These are phyloP conservation scores for Brachyalestes nurse DNA, from an alignment of 2,797 vertebrate genomes.

Conservation along the genomic window DNA sequence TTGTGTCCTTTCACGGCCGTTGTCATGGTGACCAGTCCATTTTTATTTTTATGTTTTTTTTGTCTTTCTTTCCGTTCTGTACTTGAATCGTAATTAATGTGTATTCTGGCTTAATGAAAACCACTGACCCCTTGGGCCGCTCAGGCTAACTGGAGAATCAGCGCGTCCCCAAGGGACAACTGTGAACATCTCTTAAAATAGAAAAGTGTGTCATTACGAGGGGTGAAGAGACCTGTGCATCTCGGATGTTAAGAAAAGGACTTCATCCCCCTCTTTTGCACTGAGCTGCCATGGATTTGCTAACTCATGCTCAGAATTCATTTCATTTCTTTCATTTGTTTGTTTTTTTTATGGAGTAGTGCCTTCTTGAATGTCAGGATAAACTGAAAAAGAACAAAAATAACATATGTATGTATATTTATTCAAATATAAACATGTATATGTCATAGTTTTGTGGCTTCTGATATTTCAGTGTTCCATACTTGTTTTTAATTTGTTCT, in stretches of 20 bases:
- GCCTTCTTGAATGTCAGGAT: no score
- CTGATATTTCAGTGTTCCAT: no score
- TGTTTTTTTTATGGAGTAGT: no score
- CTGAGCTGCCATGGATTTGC: neutral
- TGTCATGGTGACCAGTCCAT: slow-evolving; percentile 27
- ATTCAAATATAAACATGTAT: no score
- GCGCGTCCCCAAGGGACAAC: neutral
- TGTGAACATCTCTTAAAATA: slow-evolving; percentile 41
- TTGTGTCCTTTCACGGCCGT: slow-evolving; percentile 4
- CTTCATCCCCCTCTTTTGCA: slow-evolving; percentile 10
- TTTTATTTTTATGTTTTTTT: neutral
- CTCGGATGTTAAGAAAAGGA: slow-evolving; percentile 11
- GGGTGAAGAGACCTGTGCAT: slow-evolving; percentile 29
- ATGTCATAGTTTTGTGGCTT: no score
- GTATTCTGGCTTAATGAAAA: slow-evolving; percentile 40
- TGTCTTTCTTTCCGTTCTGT: neutral
- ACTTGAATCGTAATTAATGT: slow-evolving; percentile 48
- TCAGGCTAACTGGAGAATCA: slow-evolving; percentile 29
- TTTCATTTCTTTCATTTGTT: no score
- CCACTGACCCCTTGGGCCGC: slow-evolving; percentile 27
- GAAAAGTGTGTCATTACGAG: slow-evolving; percentile 41
- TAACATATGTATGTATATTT: no score
- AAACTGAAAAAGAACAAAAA: no score
- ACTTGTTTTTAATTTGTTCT: no score
- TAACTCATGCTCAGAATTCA: neutral